Evolutionary conservation across 2,797 vertebrate genomes (phyloP), one percentile per base, ranked within the genome.

Genomic region (Gobio occitaniae): DNA sequence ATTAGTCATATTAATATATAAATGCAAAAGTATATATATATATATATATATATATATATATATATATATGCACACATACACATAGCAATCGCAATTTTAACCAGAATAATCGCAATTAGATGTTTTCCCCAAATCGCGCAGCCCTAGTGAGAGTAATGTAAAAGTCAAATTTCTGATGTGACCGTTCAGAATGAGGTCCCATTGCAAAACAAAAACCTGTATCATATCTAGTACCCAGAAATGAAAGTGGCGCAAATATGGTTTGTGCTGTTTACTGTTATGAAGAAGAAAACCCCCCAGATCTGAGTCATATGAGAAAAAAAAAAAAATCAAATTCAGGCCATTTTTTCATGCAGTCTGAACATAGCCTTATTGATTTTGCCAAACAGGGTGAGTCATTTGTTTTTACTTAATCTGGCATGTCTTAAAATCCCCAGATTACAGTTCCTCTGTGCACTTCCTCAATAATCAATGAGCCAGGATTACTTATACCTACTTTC

Each of bases 351-450:
- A 77, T 68, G 32, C 17, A 36, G 13, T 15, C 29, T 76, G 4
- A n/a, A 6, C 25, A 7, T 19, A 29, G n/a, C 19, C 11, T 74
- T 78, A 85, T 82, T 78, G 79, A 82, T 84, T 68, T 59, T n/a
- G 19, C 50, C 63, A 41, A 78, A 69, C 5, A 4, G 8, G 25
- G 29, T 77, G 72, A 78, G 44, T 75, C 17, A 81, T 84, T 77
- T 84, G 29, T 70, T 70, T 74, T 52, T 68, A 54, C 52, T 85
- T 66, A 68, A 78, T 87, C 70, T 82, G 48, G 32, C 47, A 68
- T 44, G 25, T 66, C 78, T 21, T 82, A 59, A 61, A 47, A 70
- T 63, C 32, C 72, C 56, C 47, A 76, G 68, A 63, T 72, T 61
- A 50, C 2, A 38, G 61, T 82, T 70, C 32, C 68, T 66, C 16